These are phyloP conservation scores for Gymnocephalus cernua DNA, from an alignment of 2,113 vertebrate genomes.

Conservation along the genomic window DNA sequence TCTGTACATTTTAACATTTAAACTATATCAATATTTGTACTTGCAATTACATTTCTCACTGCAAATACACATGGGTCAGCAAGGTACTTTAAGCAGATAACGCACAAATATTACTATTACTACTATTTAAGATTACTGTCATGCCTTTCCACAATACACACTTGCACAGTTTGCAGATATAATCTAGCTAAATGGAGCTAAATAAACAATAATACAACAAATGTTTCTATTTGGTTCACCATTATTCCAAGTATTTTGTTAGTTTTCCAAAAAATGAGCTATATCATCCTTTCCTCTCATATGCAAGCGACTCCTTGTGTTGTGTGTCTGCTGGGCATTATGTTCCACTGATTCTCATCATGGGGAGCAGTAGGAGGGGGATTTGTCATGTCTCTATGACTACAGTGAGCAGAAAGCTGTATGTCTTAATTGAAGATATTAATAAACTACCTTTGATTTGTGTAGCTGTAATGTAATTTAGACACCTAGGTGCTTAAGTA, in stretches of 20 bases:
- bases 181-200: not conserved
- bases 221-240: not conserved
- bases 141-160: not conserved
- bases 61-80: not conserved
- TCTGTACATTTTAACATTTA: not conserved
- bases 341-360: conserved; percentile 27
- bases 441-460: conserved; percentile 59
- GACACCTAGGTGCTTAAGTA: conserved; percentile 57
- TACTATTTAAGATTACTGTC: not conserved
- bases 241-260: not conserved
- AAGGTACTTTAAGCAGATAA: not conserved
- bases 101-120: too few species aligned
- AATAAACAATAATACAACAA: not conserved
- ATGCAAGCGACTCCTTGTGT: not conserved
- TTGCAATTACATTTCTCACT: not conserved
- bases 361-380: conserved; percentile 12
- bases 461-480: conserved; percentile 61
- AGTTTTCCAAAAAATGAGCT: not conserved
- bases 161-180: not conserved
- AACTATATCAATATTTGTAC: not conserved
- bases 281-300: not conserved
- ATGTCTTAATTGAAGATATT: conserved; percentile 62
- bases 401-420: conserved; percentile 35
- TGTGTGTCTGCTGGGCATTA: conserved; percentile 1
- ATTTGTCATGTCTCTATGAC: conserved; percentile 50